A percentile compares a stretch with the other conserved stretches of the same genome.
Evolutionary conservation across 2,113 vertebrate genomes (phyloP).

Genomic region (Anhinga anhinga): DNA sequence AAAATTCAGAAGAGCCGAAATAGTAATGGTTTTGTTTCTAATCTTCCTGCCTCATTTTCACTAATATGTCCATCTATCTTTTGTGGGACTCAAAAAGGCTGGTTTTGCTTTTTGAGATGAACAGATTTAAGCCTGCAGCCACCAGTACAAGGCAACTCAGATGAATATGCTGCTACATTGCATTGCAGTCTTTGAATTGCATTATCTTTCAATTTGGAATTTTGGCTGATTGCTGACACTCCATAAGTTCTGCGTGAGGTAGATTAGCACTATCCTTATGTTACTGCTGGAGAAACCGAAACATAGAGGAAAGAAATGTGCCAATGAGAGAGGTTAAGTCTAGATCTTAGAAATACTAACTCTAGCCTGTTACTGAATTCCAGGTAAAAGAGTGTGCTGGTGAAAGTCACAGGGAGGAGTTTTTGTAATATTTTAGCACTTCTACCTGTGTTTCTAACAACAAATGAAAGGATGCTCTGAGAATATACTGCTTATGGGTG

Average conservation of each 20-base stretch:
- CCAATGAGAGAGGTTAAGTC: neutral
- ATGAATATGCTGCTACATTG: neutral
- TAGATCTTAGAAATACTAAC: neutral
- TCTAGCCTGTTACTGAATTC: neutral
- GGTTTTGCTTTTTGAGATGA: neutral
- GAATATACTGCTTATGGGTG: neutral
- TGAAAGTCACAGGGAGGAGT: neutral
- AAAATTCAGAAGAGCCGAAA: neutral
- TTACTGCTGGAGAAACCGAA: neutral
- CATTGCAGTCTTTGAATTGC: neutral
- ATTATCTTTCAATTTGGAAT: neutral
- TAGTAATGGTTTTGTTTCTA: neutral
- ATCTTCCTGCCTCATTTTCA: neutral
- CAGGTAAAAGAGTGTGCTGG: neutral
- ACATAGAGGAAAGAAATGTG: neutral
- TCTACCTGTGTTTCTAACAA: neutral
- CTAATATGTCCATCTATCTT: neutral
- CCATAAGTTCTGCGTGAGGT: neutral
- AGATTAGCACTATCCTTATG: neutral
- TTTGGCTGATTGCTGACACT: neutral
- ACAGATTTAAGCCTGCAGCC: neutral
- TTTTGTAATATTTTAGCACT: neutral
- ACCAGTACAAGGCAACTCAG: neutral
- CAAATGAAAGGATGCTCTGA: neutral
- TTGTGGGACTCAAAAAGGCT: neutral